Percentiles rank a stretch among this genome's conserved stretches.
These are phyloP conservation scores for Dipodomys ordii DNA, from an alignment of 2,113 vertebrate genomes.

Conservation along the genomic window DNA sequence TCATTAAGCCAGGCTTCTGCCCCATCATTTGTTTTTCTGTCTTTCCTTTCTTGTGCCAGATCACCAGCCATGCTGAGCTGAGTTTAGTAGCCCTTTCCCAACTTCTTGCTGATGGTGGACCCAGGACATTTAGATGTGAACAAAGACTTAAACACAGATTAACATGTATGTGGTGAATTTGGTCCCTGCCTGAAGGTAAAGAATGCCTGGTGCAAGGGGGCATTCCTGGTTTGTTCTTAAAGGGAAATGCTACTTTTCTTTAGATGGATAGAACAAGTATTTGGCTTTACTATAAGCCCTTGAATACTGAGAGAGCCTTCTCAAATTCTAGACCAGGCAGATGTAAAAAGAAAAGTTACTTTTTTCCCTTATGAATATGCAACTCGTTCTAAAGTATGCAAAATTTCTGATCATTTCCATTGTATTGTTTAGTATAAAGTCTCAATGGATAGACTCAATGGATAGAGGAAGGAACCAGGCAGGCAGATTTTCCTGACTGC, in stretches of 20 bases:
- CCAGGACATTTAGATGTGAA: slow-evolving; percentile 22
- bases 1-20: not conserved
- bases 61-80: not conserved
- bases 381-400: slow-evolving; percentile 32
- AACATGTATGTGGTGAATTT: not conserved
- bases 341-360: not conserved
- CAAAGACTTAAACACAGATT: not conserved
- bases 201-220: not conserved
- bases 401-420: not conserved
- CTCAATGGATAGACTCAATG: not conserved
- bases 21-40: not conserved
- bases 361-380: not conserved
- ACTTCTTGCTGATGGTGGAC: not conserved
- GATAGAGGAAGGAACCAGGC: not conserved
- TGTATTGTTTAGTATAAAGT: not conserved
- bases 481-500: slow-evolving; percentile 51
- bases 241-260: not conserved
- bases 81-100: not conserved
- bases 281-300: not conserved
- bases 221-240: slow-evolving; percentile 35
- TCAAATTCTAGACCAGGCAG: slow-evolving; percentile 21
- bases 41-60: not conserved
- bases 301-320: not conserved
- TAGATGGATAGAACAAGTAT: not conserved
- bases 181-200: not conserved